Percentiles rank a stretch among this genome's conserved stretches.
These are phyloP conservation scores for Oedothorax gibbosus DNA, from an alignment of 1,140 invertebrate genomes.

Conservation along the genomic window DNA sequence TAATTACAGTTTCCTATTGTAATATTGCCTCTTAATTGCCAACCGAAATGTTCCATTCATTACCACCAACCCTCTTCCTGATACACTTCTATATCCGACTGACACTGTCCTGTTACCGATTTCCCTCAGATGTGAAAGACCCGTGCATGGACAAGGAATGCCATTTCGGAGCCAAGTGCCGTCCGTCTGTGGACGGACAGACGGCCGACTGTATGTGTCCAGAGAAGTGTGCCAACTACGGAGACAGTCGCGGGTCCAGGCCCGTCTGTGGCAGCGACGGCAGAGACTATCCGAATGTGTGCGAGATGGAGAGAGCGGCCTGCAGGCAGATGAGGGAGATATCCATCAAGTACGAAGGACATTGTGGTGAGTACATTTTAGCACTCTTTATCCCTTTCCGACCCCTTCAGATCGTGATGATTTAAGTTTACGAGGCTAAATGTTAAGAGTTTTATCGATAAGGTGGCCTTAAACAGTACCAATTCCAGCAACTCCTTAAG, in stretches of 20 bases:
- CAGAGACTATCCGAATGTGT: constrained; percentile 76
- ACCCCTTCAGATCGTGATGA: no score
- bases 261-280: constrained; percentile 77
- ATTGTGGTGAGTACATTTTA: background rate
- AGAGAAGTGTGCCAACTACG: constrained; percentile 80
- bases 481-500: no score
- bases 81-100: background rate
- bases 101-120: constrained; percentile 70
- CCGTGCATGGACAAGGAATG: constrained; percentile 82
- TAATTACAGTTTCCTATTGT: no score
- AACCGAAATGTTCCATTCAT: no score
- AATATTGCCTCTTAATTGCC: no score
- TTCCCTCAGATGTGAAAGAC: constrained; percentile 78
- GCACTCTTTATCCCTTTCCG: no score
- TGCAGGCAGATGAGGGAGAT: constrained; percentile 81
- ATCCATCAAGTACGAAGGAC: constrained; percentile 78
- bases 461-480: no score
- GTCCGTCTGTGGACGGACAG: constrained; percentile 79
- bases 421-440: no score
- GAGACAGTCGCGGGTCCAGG: constrained; percentile 80
- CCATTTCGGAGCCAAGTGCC: constrained; percentile 80
- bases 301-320: constrained; percentile 82
- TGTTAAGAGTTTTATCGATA: no score
- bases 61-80: background rate
- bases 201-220: constrained; percentile 81